Evolutionary conservation across 2,888 invertebrate species (phyloP), one percentile per base, ranked within the genome.

Genomic region (Synergus japonicus): DNA sequence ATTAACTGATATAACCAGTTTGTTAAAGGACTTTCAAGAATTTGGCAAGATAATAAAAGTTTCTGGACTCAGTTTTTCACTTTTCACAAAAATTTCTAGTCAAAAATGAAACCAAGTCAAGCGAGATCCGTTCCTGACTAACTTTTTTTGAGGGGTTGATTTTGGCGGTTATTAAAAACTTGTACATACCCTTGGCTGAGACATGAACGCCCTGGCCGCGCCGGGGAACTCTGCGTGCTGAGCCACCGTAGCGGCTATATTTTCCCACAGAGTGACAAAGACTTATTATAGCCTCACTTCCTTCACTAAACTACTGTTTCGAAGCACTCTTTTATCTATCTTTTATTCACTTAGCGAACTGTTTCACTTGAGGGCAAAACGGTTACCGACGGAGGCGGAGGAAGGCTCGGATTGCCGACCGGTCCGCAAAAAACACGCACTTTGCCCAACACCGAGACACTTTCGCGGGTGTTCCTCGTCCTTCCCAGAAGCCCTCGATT

Each of bases 171-270:
- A 79, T 78, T 54, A 66, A 13, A 44, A 60, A 49, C 37, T 18
- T 60, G 92, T 93, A 95, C 96, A 94, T 96, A 96, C 96, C 96
- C 96, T 95, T 95, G 96, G 96, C 95, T 96, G 96, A 95, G 96
- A 96, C 96, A 96, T 96, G 95, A 95, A 95, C 94, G 95, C 95
- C 94, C 95, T 95, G 94, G 95, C 95, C 94, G 95, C 95, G 93
- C 93, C 93, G 92, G 93, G 93, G 93, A 93, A 93, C 91, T 93
- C 93, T 93, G 93, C 93, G 92, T 93, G 93, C 92, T 93, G 93
- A 93, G 93, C 93, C 93, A 93, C 93, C 93, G 93, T 93, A 92
- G 92, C 92, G 91, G 92, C 92, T 92, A 89, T 92, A 89, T 92
- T 92, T 91, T 92, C 91, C 91, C 92, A 91, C 92, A 89, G 88